These are phyloP conservation scores for Hylomyscus alleni DNA, from an alignment of 2,797 vertebrate genomes.

Conservation along the genomic window DNA sequence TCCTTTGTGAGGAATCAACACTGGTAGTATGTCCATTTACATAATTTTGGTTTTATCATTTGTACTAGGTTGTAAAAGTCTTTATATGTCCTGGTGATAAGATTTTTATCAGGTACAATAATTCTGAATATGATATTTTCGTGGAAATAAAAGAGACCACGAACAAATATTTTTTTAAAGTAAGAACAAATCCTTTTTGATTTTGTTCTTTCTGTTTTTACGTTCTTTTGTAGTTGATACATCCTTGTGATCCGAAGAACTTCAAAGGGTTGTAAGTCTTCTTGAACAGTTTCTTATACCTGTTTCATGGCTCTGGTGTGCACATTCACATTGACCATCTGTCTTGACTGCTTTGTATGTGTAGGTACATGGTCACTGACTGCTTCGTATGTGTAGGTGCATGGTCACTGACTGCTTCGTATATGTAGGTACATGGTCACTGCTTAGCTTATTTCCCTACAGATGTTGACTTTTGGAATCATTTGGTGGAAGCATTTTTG, in stretches of 20 bases:
- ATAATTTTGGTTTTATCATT: neutral
- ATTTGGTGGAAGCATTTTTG: constrained; percentile 23
- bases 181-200: neutral
- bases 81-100: neutral
- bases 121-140: constrained; percentile 13
- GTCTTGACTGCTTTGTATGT: neutral
- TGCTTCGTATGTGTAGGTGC: too few relatives aligned
- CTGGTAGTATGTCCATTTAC: neutral
- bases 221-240: neutral
- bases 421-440: neutral
- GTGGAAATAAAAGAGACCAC: neutral
- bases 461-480: neutral
- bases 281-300: neutral
- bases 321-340: neutral
- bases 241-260: neutral
- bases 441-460: neutral
- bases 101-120: neutral
- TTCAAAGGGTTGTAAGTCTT: neutral
- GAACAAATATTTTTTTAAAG: too few relatives aligned
- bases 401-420: neutral
- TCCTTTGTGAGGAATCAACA: neutral
- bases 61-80: constrained; percentile 21
- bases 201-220: neutral
- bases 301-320: neutral
- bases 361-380: neutral